Evolutionary conservation across 1,140 invertebrate genomes (phyloP).

Genomic region (Ctenoplectra terminalis): DNA sequence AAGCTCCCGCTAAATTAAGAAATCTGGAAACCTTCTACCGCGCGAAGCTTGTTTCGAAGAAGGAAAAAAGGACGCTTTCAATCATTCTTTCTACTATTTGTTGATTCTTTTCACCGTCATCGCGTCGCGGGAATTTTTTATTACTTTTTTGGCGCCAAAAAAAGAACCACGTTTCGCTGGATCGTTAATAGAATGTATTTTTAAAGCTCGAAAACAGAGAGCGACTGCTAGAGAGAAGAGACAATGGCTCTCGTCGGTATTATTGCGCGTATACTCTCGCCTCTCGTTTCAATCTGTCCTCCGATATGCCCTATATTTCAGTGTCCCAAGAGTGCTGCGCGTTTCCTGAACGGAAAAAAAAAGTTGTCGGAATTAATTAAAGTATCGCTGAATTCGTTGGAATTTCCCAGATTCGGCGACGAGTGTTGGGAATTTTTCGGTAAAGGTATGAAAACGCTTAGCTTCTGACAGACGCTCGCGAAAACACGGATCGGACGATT

Average conservation of each 20-base stretch:
- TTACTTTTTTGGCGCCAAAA: neutral
- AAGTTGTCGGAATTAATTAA: constrained; percentile 1
- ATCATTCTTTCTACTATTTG: too few species aligned
- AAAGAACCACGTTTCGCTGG: neutral
- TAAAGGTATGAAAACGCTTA: neutral
- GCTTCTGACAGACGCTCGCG: neutral
- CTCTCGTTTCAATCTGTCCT: neutral
- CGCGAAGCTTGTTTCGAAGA: too few species aligned
- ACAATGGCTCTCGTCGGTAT: neutral
- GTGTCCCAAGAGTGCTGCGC: neutral
- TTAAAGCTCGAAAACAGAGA: neutral
- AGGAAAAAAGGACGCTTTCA: too few species aligned
- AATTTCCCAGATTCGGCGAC: neutral
- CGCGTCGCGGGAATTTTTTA: too few species aligned
- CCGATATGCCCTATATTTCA: neutral
- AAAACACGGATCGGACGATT: constrained; percentile 5
- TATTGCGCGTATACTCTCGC: neutral
- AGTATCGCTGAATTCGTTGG: neutral
- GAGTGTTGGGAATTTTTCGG: neutral
- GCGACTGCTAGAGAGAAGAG: neutral
- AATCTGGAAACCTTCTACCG: too few species aligned
- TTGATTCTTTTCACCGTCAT: too few species aligned
- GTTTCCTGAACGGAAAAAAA: neutral
- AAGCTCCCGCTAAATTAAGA: too few species aligned
- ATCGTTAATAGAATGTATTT: neutral